Evolutionary conservation across 2,888 invertebrate species (phyloP).

Genomic region (Teinopalpus imperialis): DNA sequence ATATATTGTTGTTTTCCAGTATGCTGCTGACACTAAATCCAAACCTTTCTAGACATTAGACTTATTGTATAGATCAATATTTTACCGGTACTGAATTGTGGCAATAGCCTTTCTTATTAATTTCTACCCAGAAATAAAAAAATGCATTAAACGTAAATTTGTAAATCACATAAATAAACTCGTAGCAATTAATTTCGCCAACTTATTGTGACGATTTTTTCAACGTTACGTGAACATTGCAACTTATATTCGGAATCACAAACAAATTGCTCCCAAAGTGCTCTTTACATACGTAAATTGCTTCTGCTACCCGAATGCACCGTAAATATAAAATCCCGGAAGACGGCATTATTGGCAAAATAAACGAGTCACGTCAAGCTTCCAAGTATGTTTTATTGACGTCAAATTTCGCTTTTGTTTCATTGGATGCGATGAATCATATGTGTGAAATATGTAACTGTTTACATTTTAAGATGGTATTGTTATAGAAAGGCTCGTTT

Average conservation of each 20-base stretch:
- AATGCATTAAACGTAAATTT: too few relatives aligned
- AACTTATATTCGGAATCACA: conserved; percentile 5
- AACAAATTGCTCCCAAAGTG: conserved; percentile 22
- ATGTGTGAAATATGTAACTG: background rate
- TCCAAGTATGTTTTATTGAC: conserved; percentile 11
- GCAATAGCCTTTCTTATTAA: too few relatives aligned
- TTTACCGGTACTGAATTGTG: too few relatives aligned
- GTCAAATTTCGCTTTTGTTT: background rate
- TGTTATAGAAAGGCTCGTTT: too few relatives aligned
- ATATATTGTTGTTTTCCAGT: too few relatives aligned
- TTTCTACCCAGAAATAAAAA: too few relatives aligned
- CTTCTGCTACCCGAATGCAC: conserved; percentile 14
- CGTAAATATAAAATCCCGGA: conserved; percentile 24
- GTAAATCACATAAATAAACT: too few relatives aligned
- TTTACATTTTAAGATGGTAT: too few relatives aligned
- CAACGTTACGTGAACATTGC: background rate
- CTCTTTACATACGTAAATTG: conserved; percentile 24
- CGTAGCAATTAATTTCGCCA: too few relatives aligned
- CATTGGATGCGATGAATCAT: background rate
- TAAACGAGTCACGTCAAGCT: conserved; percentile 16
- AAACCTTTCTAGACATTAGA: too few relatives aligned
- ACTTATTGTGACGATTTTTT: background rate
- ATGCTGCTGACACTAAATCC: too few relatives aligned
- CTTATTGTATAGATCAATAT: too few relatives aligned
- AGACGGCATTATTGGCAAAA: conserved; percentile 22